Percentiles rank a stretch among this genome's conserved stretches.
phyloP scores from a whole-genome alignment of 2,888 invertebrate species.

The Cheilosia scutellata region DNA sequence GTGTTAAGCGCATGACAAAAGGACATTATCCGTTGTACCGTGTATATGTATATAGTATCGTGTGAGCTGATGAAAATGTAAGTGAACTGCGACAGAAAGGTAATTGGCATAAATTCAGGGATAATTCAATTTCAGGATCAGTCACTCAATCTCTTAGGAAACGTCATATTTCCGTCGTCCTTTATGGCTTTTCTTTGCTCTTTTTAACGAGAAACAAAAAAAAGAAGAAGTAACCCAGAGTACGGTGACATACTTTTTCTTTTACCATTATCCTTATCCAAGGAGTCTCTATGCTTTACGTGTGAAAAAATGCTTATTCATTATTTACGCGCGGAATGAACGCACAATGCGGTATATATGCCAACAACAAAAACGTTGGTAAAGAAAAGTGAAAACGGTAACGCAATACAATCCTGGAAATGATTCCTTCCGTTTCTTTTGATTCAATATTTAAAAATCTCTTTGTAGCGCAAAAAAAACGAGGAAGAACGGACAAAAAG shows the following conservation, averaged over 20 bases:
- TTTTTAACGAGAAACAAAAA: constrained; percentile 27
- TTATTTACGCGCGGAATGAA: constrained; percentile 70
- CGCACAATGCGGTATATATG: constrained; percentile 55
- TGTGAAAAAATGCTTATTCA: constrained; percentile 71
- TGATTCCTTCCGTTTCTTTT: constrained; percentile 71
- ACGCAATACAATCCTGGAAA: constrained; percentile 48
- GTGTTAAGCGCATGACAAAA: constrained; percentile 75
- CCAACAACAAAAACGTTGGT: background rate
- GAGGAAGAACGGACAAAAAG: constrained; percentile 20
- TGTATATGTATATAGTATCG: constrained; percentile 39
- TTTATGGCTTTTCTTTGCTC: constrained; percentile 36
- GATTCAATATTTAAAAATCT: constrained; percentile 75
- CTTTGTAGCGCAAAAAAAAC: constrained; percentile 54
- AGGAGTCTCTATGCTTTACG: constrained; percentile 53
- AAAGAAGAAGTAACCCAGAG: constrained; percentile 9
- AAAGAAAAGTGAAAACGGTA: constrained; percentile 37
- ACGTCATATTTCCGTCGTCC: constrained; percentile 73
- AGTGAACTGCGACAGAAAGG: constrained; percentile 67
- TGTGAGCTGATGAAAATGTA: constrained; percentile 47
- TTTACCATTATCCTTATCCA: constrained; percentile 70
- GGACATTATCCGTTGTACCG: constrained; percentile 61
- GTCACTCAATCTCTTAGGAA: constrained; percentile 75
- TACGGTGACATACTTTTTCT: constrained; percentile 53
- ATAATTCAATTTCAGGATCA: constrained; percentile 76
- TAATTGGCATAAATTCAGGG: constrained; percentile 76